phyloP scores from a whole-genome alignment of 2,797 vertebrate genomes.

The Odontamblyopus rebecca region DNA sequence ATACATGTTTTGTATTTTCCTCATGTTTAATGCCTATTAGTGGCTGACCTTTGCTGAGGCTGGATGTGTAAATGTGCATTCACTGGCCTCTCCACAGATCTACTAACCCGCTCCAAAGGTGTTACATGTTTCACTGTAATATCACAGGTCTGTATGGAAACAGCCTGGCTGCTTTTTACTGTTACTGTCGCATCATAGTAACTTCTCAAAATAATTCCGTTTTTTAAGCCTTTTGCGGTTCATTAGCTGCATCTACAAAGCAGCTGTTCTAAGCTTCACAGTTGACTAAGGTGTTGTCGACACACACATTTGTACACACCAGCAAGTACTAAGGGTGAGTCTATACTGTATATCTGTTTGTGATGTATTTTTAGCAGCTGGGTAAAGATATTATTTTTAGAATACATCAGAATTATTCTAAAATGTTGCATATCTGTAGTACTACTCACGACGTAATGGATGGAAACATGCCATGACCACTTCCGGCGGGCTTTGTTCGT shows the following conservation, averaged over 20 bases:
- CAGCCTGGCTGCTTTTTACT: conserved; percentile 30
- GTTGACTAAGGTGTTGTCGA: conserved; percentile 16
- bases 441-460: too few relatives aligned
- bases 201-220: conserved; percentile 22
- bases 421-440: too few relatives aligned
- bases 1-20: conserved; percentile 1
- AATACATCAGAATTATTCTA: too few relatives aligned
- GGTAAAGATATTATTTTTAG: too few relatives aligned
- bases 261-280: conserved; percentile 31
- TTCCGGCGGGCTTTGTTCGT: too few relatives aligned
- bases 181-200: conserved; percentile 22
- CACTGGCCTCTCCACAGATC: not conserved
- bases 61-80: conserved; percentile 6
- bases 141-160: conserved; percentile 13
- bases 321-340: not conserved
- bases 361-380: too few relatives aligned
- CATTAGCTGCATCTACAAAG: conserved; percentile 25
- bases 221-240: not conserved
- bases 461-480: too few relatives aligned
- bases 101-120: not conserved
- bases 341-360: not conserved
- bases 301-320: not conserved
- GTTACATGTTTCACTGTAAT: conserved; percentile 9
- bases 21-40: not conserved
- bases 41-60: conserved; percentile 3